These are phyloP conservation scores for Gandaritis pyraliata DNA, from an alignment of 2,888 invertebrate genomes.

Conservation along the genomic window DNA sequence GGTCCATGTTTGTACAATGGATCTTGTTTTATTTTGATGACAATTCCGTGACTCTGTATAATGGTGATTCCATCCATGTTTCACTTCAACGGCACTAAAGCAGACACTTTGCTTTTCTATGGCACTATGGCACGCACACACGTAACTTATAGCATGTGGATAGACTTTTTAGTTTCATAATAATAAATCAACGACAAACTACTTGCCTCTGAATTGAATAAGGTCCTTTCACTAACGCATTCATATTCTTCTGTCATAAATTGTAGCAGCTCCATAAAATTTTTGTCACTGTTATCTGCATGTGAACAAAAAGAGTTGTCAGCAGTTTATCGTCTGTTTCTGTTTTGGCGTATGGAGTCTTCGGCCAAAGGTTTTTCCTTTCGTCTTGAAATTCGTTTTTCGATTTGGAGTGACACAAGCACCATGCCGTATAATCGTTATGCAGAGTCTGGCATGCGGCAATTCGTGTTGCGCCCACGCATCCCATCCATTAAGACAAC, in stretches of 20 bases:
- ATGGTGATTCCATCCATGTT: constrained; percentile 12
- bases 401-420: constrained; percentile 18
- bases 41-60: constrained; percentile 39
- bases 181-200: too few relatives aligned
- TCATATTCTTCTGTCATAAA: too few relatives aligned
- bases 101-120: background rate
- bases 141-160: background rate
- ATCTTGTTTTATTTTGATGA: constrained; percentile 42
- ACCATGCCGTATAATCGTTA: constrained; percentile 35
- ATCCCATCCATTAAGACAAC: constrained; percentile 36
- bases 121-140: background rate
- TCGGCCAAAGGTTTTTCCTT: background rate
- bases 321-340: too few relatives aligned
- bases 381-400: background rate
- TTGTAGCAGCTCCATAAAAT: too few relatives aligned
- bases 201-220: too few relatives aligned
- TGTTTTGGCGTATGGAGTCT: too few relatives aligned
- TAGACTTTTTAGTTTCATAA: too few relatives aligned
- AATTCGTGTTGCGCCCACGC: constrained; percentile 42
- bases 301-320: too few relatives aligned
- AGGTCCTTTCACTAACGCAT: too few relatives aligned
- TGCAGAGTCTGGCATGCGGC: constrained; percentile 38
- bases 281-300: too few relatives aligned
- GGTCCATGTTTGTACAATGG: constrained; percentile 42
- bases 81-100: constrained; percentile 6